Base-by-base conservation (phyloP, 2,797 vertebrate genomes). In the Bradypus variegatus region DNA sequence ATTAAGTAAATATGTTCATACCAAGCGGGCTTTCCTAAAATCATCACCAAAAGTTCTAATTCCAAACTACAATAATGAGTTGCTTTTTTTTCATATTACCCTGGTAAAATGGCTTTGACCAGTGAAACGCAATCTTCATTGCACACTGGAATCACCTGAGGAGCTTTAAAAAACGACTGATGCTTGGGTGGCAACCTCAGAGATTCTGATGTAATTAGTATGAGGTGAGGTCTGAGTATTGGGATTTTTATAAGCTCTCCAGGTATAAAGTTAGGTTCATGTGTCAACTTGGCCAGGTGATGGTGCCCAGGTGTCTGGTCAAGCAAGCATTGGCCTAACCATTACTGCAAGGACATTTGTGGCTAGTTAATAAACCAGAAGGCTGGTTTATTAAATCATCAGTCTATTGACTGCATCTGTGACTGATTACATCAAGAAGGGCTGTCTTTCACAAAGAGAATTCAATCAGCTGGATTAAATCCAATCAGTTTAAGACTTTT, bases 1-100 rank as follows among this genome's bases (percentile, higher is more conserved):
- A 67, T 76, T 41, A 79, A 94, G 41, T 64, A 80, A 92, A 86
- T 70, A 80, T 55, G 36, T 76, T 73, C 79, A 55, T 84, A 31
- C 2, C 4, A 80, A 25, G 15, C n/a, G 27, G 50, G 64, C 29
- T 81, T 91, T 48, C 75, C 65, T 90, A 91, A 87, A 92, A 50
- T 85, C 25, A 75, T 50, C 60, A 87, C 29, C 55, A 91, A 90
- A 78, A 91, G 19, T 78, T 92, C 81, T 89, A 65, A 89, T 79
- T n/a, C 23, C n/a, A 84, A 88, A 76, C 55, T 64, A 69, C 64
- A 90, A 55, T 19, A 90, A 55, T 19, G 31, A 90, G 76, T 8
- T 77, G 36, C 38, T 86, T 92, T 72, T 78, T 45, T 53, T 94
- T 89, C 64, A 16, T 15, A 89, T 76, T 15, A 15, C 1, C 31